These are phyloP conservation scores for Lithobius niger DNA, from an alignment of 1,140 invertebrate genomes.

Conservation along the genomic window DNA sequence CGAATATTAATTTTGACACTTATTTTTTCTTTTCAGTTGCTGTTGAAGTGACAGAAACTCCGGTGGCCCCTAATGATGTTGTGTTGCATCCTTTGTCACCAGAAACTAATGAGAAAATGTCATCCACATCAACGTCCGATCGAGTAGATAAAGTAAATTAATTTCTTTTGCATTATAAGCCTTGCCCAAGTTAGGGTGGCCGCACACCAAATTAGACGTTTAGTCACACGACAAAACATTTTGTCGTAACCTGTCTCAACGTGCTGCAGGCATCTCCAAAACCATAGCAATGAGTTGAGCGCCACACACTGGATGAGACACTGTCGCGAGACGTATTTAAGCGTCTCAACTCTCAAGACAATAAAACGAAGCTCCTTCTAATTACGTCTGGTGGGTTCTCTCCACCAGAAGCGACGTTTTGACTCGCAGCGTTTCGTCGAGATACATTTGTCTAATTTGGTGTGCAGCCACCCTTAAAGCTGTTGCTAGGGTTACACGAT, in stretches of 20 bases:
- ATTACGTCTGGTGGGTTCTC: no score
- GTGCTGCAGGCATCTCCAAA: neutral
- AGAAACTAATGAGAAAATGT: slow-evolving; percentile 4
- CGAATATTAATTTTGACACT: neutral
- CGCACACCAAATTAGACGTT: neutral
- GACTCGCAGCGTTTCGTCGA: no score
- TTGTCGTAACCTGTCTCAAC: neutral
- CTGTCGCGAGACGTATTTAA: no score
- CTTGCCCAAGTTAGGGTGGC: neutral
- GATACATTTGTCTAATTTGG: no score
- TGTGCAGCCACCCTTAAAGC: no score
- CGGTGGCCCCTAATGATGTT: slow-evolving; percentile 1
- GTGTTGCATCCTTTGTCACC: slow-evolving; percentile 16
- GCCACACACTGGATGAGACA: no score
- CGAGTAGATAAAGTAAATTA: neutral
- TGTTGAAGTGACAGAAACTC: neutral
- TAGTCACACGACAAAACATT: neutral
- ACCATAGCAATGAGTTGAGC: no score
- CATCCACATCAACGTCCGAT: neutral
- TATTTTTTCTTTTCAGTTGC: neutral
- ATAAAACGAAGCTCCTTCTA: no score
- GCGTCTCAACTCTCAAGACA: no score
- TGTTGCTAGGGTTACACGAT: no score
- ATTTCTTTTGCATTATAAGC: neutral
- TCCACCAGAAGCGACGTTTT: no score